Evolutionary conservation across 2,888 invertebrate genomes (phyloP), one percentile per base, ranked within the genome.

Genomic region (Syrista parreyssii): DNA sequence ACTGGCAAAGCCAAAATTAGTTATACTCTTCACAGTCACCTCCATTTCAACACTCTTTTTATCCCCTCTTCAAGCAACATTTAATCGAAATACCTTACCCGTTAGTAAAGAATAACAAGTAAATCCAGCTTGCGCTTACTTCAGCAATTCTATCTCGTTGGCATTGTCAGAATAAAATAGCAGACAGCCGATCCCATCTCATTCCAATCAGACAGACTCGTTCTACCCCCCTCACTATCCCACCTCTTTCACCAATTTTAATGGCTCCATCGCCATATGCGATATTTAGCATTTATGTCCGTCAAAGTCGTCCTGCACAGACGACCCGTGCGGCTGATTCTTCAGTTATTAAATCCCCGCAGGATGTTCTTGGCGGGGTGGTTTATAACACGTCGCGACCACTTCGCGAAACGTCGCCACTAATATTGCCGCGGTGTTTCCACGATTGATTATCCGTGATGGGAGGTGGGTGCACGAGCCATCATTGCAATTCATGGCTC

Each of bases 401-500:
- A 55, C 40, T 55, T 55, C 23, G 40, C 40, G 40, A 55, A 55
- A 15, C 40, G 40, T 55, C 40, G 40, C 6, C 40, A 1, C 40
- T 15, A 55, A 55, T 31, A 88, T 88, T 86, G 87, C 88, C 88
- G 88, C 89, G 88, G 89, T 88, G 90, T 91, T 90, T 55, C 40
- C 40, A 89, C 91, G 90, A 91, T 91, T 91, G 91, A 91, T 91
- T 91, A 91, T 91, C 90, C 89, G 88, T 86, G 87, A 85, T 84
- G 81, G 86, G 84, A 83, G 83, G 79, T 82, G 88, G 86, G 86
- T 88, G 89, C 86, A 88, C 87, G 89, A 85, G 86, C 88, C 89
- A 89, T 91, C 89, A 90, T 91, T 90, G 89, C 90, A 88, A 91
- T 91, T 91, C 90, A 91, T 91, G 88, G 89, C 89, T 88, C 84